Conservation (phyloP, 2,113 vertebrate species). For the Odontesthes bonariensis region DNA sequence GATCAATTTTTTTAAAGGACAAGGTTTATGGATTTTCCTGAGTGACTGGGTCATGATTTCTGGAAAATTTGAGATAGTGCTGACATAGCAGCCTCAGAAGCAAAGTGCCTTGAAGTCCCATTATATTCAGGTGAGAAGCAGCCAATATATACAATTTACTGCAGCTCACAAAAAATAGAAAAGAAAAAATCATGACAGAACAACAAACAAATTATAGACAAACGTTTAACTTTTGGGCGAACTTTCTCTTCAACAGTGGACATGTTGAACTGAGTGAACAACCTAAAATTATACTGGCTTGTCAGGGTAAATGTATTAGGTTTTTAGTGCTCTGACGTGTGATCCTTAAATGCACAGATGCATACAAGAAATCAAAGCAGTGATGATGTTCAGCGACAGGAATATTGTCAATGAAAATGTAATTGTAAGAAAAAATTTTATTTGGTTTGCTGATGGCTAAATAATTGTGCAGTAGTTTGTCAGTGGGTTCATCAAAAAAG, state of each 20-base stretch:
- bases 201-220: too few species aligned
- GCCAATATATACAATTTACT: too few species aligned
- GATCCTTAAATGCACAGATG: background rate
- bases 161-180: too few species aligned
- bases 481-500: constrained; percentile 14
- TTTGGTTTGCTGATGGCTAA: background rate
- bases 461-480: background rate
- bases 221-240: too few species aligned
- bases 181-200: too few species aligned
- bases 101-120: background rate
- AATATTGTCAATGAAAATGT: constrained; percentile 12
- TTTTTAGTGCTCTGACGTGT: background rate
- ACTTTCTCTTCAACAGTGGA: too few species aligned
- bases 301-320: background rate
- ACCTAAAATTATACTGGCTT: constrained; percentile 2
- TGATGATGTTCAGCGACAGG: constrained; percentile 1
- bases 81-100: background rate
- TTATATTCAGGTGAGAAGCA: too few species aligned
- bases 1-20: too few species aligned
- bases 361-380: constrained; percentile 1
- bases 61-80: too few species aligned
- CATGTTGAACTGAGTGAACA: too few species aligned
- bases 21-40: too few species aligned
- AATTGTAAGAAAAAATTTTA: background rate
- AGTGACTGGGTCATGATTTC: too few species aligned